These are phyloP conservation scores for Melanotaenia trifasciata DNA, from an alignment of 2,797 vertebrate species.

Conservation along the genomic window DNA sequence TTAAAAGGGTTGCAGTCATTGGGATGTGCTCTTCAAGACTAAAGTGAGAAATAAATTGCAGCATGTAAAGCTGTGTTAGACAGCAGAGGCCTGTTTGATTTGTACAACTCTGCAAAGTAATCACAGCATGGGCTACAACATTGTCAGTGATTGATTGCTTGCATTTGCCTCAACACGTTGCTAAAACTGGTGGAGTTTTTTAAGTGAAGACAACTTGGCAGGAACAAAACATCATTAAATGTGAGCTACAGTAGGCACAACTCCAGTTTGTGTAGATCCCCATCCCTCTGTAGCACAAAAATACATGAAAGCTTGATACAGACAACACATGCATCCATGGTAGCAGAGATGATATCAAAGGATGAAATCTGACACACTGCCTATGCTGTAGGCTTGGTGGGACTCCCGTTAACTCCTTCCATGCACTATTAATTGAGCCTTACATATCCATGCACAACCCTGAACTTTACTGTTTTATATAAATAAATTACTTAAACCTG, in stretches of 20 bases:
- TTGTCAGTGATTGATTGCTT: background rate
- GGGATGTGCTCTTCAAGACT: background rate
- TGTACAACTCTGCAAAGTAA: background rate
- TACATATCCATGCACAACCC: background rate
- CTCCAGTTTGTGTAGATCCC: background rate
- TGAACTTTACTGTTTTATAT: background rate
- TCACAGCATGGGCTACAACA: background rate
- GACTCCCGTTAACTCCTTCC: background rate
- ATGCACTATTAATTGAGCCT: background rate
- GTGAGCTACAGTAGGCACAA: background rate
- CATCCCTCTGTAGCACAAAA: background rate
- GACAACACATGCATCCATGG: background rate
- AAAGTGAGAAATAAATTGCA: background rate
- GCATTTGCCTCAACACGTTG: background rate
- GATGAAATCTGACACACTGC: conserved; percentile 12
- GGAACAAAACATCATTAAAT: background rate
- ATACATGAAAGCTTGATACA: conserved; percentile 1
- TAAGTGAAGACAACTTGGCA: background rate
- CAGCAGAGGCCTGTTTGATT: background rate
- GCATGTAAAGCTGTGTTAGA: background rate
- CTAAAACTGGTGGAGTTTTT: background rate
- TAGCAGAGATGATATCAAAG: conserved; percentile 5
- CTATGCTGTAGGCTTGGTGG: background rate
- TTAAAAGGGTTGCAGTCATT: background rate
- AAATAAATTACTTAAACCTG: background rate